These are phyloP conservation scores for Atta cephalotes DNA, from an alignment of 1,140 invertebrate species.

Conservation along the genomic window DNA sequence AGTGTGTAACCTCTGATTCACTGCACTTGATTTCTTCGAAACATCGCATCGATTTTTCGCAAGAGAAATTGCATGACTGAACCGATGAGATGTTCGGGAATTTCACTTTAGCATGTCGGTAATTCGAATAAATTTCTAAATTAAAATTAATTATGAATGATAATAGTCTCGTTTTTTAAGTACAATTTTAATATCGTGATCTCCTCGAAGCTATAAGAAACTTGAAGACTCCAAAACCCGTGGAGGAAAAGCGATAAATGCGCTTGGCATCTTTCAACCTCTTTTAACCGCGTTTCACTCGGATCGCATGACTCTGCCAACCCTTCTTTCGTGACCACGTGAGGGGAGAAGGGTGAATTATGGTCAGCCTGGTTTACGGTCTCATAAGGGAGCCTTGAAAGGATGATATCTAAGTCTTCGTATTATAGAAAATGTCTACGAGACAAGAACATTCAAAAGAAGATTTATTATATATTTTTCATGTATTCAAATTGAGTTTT, in stretches of 20 bases:
- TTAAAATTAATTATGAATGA: background rate
- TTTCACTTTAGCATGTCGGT: background rate
- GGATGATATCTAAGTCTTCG: background rate
- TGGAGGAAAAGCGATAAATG: conserved; percentile 15
- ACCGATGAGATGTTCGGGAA: conserved; percentile 14
- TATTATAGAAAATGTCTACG: background rate
- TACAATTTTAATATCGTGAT: background rate
- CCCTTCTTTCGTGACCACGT: conserved; percentile 22
- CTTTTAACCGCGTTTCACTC: conserved; percentile 48
- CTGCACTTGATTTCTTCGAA: background rate
- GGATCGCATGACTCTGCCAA: conserved; percentile 14
- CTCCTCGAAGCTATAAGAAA: background rate
- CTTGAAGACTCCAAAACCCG: background rate
- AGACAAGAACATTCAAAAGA: background rate
- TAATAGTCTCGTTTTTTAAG: background rate
- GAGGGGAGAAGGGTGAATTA: conserved; percentile 12
- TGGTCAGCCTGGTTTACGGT: conserved; percentile 60
- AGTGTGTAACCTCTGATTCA: conserved; percentile 7
- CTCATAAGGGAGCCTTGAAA: conserved; percentile 35
- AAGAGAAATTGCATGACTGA: background rate
- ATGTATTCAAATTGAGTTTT: background rate
- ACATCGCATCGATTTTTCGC: conserved; percentile 7
- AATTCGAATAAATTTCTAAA: conserved; percentile 34
- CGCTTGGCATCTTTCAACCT: conserved; percentile 43
- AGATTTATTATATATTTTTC: background rate